A percentile compares a stretch with the other conserved stretches of the same genome.
Evolutionary conservation across 2,888 invertebrate genomes (phyloP).

Genomic region (Apamea anceps): DNA sequence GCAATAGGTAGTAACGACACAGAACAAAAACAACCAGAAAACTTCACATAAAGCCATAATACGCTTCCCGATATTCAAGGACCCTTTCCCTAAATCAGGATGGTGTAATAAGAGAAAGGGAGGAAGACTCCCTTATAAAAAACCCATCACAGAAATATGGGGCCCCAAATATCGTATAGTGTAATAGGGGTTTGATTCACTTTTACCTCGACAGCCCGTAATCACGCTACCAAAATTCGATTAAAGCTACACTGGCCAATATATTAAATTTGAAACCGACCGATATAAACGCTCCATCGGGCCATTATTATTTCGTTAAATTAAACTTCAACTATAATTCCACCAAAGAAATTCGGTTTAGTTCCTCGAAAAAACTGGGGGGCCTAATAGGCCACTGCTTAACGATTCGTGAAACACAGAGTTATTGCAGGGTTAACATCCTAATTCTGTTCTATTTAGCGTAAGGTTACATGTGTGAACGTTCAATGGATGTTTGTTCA

Average conservation of each 20-base stretch:
- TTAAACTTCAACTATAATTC: conserved; percentile 47
- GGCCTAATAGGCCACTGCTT: conserved; percentile 54
- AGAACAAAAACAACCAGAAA: not conserved
- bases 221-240: conserved; percentile 5
- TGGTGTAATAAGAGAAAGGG: not conserved
- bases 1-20: not conserved
- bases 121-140: not conserved
- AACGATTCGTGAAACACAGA: conserved; percentile 73
- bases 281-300: conserved; percentile 30
- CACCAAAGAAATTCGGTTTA: conserved; percentile 33
- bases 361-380: conserved; percentile 46
- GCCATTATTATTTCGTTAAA: conserved; percentile 42
- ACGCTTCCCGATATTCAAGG: not conserved
- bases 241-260: conserved; percentile 8
- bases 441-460: conserved; percentile 73
- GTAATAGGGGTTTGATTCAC: not conserved
- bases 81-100: not conserved
- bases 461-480: conserved; percentile 67
- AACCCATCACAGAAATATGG: not conserved
- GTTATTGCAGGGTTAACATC: conserved; percentile 71
- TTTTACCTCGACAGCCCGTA: not conserved
- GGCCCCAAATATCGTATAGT: not conserved
- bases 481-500: conserved; percentile 53
- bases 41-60: not conserved
- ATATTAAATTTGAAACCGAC: conserved; percentile 19